phyloP scores from a whole-genome alignment of 2,113 vertebrate species.

The Delphinus delphis region DNA sequence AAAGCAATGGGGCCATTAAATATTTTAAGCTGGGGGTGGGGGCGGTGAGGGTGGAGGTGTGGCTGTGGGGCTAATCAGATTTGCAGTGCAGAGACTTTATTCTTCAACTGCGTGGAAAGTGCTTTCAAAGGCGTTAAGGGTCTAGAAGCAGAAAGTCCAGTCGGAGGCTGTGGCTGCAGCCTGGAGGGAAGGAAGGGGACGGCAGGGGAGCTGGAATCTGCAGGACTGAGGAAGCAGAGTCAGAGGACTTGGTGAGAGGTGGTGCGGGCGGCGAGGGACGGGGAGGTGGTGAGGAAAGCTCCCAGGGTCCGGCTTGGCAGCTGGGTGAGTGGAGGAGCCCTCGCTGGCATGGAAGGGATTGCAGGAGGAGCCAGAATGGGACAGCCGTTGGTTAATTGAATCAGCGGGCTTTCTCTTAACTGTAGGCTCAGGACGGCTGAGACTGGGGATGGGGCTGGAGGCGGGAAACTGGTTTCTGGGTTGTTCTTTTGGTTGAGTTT shows the following conservation, averaged over 20 bases:
- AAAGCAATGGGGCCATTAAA: neutral
- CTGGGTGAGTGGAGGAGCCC: accelerated
- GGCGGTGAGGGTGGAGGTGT: too few relatives aligned
- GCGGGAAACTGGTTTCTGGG: neutral
- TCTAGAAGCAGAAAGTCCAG: neutral
- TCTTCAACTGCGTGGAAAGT: neutral
- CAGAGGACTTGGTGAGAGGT: accelerated
- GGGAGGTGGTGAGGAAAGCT: accelerated
- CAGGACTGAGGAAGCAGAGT: neutral
- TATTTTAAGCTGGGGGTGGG: neutral
- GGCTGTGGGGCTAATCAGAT: neutral
- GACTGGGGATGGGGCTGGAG: accelerated
- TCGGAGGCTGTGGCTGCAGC: too few relatives aligned
- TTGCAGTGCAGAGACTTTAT: neutral
- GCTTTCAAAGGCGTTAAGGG: neutral
- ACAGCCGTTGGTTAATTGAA: accelerated
- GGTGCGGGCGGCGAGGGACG: accelerated
- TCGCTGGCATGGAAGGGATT: too few relatives aligned
- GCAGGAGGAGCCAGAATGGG: too few relatives aligned
- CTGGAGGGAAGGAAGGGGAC: neutral
- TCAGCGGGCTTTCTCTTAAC: neutral
- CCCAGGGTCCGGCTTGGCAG: neutral
- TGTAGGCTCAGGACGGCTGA: neutral
- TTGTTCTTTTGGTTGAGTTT: neutral
- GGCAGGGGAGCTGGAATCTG: accelerated